A percentile compares a stretch with the other conserved stretches of the same genome.
Conservation (phyloP, 2,113 vertebrate genomes). For the Pterocles orientalis region DNA sequence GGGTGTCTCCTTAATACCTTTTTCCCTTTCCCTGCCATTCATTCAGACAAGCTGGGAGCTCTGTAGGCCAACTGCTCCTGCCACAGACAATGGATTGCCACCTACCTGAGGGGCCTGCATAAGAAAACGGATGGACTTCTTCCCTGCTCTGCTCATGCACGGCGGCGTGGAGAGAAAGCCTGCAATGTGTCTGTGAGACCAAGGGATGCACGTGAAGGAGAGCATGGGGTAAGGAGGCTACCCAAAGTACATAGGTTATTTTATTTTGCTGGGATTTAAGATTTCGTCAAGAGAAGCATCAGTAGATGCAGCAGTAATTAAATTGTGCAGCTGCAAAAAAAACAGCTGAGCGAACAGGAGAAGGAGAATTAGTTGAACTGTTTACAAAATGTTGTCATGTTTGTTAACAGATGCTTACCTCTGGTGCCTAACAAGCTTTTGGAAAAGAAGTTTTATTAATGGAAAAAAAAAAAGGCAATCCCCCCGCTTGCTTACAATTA, state of each 20-base stretch:
- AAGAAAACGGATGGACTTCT: neutral
- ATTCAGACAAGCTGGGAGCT: neutral
- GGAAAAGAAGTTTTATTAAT: slow-evolving; percentile 25
- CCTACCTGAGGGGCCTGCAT: neutral
- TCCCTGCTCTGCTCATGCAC: neutral
- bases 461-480: neutral
- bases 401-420: slow-evolving; percentile 33
- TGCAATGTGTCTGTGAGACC: neutral
- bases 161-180: neutral
- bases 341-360: neutral
- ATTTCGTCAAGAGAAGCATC: neutral
- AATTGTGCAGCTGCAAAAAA: neutral
- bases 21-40: neutral
- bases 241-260: neutral
- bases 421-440: neutral
- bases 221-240: neutral
- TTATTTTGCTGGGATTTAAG: neutral
- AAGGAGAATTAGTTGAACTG: neutral
- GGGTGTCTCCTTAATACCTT: neutral
- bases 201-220: neutral
- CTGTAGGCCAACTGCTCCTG: neutral
- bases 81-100: neutral
- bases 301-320: neutral
- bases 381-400: slow-evolving; percentile 13
- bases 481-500: slow-evolving; percentile 11